A percentile compares a stretch with the other conserved stretches of the same genome.
Evolutionary conservation across 1,140 invertebrate genomes (phyloP).

Genomic region (Drosophila kepulauana): DNA sequence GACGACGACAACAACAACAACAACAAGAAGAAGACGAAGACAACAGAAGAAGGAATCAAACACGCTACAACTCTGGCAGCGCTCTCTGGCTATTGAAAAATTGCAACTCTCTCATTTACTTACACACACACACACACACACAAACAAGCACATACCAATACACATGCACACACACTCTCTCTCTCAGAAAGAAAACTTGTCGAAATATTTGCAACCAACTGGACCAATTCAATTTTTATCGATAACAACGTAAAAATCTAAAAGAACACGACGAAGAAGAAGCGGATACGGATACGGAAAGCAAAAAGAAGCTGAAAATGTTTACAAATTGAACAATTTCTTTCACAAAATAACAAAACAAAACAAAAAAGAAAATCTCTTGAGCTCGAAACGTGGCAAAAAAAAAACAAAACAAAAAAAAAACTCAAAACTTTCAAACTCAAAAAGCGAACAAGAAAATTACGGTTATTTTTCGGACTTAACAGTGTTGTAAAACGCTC

Average conservation of each 20-base stretch:
- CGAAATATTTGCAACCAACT: conserved; percentile 69
- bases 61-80: conserved; percentile 81
- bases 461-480: conserved; percentile 43
- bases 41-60: conserved; percentile 35
- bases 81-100: conserved; percentile 72
- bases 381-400: conserved; percentile 33
- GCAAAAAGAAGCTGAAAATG: conserved; percentile 35
- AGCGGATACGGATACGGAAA: background rate
- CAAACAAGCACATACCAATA: background rate
- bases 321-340: conserved; percentile 41
- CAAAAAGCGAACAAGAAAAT: conserved; percentile 35
- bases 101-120: conserved; percentile 29
- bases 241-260: conserved; percentile 45
- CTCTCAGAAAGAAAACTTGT: conserved; percentile 40
- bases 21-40: conserved; percentile 33
- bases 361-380: conserved; percentile 22
- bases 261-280: conserved; percentile 21
- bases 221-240: conserved; percentile 81
- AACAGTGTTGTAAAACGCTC: conserved; percentile 67
- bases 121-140: conserved; percentile 38
- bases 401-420: conserved; percentile 14
- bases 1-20: conserved; percentile 48
- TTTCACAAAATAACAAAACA: conserved; percentile 28
- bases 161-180: conserved; percentile 10
- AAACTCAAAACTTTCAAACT: conserved; percentile 24